Percentiles rank a stretch among this genome's conserved stretches.
These are phyloP conservation scores for Patiria miniata DNA, from an alignment of 35 echinoderm and acorn worm species.

Conservation along the genomic window DNA sequence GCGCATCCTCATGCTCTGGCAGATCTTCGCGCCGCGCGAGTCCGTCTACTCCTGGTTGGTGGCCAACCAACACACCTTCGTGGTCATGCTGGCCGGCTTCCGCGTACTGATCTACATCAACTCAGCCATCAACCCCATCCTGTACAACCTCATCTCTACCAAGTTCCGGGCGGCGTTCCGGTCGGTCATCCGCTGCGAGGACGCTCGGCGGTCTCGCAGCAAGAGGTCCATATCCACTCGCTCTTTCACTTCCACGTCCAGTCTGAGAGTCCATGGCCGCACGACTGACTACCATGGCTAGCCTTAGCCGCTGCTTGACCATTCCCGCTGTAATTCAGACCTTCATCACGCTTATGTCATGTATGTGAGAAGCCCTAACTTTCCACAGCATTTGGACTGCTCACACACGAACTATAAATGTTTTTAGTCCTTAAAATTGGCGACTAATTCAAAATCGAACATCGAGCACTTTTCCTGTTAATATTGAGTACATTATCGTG, in stretches of 20 bases:
- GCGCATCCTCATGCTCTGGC: slow-evolving; percentile 74
- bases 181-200: slow-evolving; percentile 56
- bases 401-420: neutral
- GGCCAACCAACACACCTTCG: slow-evolving; percentile 20
- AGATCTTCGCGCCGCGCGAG: slow-evolving; percentile 54
- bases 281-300: slow-evolving; percentile 25
- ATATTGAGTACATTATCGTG: too few relatives aligned
- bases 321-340: neutral
- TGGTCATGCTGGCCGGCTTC: slow-evolving; percentile 35
- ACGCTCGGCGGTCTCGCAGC: neutral
- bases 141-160: slow-evolving; percentile 82
- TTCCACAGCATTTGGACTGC: neutral
- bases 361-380: neutral
- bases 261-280: slow-evolving; percentile 27
- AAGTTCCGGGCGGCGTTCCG: slow-evolving; percentile 89
- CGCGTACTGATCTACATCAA: slow-evolving; percentile 81
- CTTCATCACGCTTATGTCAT: neutral
- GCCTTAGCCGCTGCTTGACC: neutral
- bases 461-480: neutral
- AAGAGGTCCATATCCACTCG: slow-evolving; percentile 41
- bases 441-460: neutral
- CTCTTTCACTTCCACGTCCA: slow-evolving; percentile 55
- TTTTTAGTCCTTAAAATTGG: neutral
- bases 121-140: slow-evolving; percentile 86
- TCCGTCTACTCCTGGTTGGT: neutral